A percentile compares a stretch with the other conserved stretches of the same genome.
phyloP scores from a whole-genome alignment of 2,113 vertebrate species.

The Ctenomys sociabilis region DNA sequence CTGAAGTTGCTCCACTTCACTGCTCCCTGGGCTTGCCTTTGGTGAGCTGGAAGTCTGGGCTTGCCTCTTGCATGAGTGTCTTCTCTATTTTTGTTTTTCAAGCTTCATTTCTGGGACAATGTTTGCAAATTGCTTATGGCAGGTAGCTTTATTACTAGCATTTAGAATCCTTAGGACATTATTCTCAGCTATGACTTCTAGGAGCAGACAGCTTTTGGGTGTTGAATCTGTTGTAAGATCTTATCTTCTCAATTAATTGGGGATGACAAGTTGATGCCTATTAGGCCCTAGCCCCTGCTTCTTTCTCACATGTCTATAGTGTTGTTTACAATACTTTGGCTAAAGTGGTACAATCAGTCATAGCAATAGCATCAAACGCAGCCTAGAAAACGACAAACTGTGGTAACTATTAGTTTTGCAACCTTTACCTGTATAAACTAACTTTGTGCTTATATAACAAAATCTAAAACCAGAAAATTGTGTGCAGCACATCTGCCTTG shows the following conservation, averaged over 20 bases:
- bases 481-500: neutral
- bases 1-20: too few species aligned
- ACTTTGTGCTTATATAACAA: neutral
- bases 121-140: neutral
- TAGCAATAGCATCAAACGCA: too few species aligned
- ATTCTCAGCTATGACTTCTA: neutral
- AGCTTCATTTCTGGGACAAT: neutral
- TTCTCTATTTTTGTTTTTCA: neutral
- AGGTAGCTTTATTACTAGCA: neutral
- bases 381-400: too few species aligned
- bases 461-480: neutral
- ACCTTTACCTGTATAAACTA: neutral
- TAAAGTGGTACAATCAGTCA: too few species aligned
- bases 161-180: neutral
- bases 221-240: neutral
- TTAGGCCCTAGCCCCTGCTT: too few species aligned
- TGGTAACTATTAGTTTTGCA: too few species aligned
- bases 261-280: too few species aligned
- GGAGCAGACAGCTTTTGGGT: neutral
- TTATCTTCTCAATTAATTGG: too few species aligned
- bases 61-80: neutral
- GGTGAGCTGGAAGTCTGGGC: too few species aligned
- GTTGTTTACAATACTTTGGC: too few species aligned
- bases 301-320: too few species aligned
- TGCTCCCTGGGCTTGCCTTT: too few species aligned